Percentiles rank a stretch among this genome's conserved stretches.
Evolutionary conservation across 2,797 vertebrate genomes (phyloP).

Genomic region (Cheirogaleus major): DNA sequence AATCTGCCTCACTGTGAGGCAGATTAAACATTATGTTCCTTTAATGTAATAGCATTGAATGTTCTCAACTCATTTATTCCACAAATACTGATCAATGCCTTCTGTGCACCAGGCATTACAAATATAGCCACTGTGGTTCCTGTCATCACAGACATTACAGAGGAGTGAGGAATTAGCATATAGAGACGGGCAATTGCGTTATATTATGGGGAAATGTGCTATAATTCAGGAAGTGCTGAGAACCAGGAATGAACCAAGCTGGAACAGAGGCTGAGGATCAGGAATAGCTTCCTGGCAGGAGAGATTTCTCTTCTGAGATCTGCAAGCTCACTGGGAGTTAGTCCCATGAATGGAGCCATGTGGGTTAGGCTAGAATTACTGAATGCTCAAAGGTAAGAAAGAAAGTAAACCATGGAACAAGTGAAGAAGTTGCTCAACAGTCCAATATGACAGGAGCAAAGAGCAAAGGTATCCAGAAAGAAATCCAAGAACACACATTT

Average conservation of each 20-base stretch:
- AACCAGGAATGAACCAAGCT: background rate
- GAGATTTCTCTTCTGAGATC: background rate
- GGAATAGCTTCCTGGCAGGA: background rate
- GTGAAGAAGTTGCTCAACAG: background rate
- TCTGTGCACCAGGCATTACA: background rate
- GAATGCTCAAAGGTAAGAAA: background rate
- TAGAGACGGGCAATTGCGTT: background rate
- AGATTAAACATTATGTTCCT: background rate
- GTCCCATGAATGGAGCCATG: background rate
- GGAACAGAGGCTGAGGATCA: background rate
- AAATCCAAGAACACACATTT: background rate
- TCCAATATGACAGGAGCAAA: background rate
- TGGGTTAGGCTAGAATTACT: too few relatives aligned
- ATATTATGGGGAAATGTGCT: background rate
- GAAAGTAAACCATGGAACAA: background rate
- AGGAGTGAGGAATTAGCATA: background rate
- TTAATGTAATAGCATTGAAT: conserved; percentile 23
- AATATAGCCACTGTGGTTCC: background rate
- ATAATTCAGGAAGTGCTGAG: background rate
- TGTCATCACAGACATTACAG: background rate
- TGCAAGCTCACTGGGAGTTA: background rate
- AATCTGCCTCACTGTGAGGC: background rate
- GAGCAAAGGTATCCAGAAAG: background rate
- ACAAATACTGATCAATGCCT: background rate
- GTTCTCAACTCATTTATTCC: conserved; percentile 20